phyloP scores from a whole-genome alignment of 2,888 invertebrate genomes.

The Drosophila buzzatii region DNA sequence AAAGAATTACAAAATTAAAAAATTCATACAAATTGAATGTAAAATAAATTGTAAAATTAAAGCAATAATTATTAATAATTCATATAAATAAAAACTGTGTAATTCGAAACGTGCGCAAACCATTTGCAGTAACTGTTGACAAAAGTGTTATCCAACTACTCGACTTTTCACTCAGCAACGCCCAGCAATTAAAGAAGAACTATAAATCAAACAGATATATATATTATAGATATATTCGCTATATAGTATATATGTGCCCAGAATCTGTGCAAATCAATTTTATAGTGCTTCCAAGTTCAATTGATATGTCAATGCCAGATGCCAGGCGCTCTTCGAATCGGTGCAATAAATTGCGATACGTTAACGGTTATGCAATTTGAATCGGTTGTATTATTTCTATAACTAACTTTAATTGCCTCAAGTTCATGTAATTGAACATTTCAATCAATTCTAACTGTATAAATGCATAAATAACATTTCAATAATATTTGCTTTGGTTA shows the following conservation, averaged over 20 bases:
- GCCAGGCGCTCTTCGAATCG: conserved; percentile 3
- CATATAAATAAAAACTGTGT: background rate
- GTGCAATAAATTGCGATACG: conserved; percentile 1
- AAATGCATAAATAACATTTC: background rate
- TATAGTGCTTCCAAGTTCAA: conserved; percentile 49
- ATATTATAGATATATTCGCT: background rate
- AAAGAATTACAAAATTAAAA: background rate
- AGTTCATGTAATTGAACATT: background rate
- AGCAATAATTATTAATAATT: background rate
- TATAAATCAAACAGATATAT: background rate
- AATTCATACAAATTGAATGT: background rate
- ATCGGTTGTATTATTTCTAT: conserved; percentile 3
- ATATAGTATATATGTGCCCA: background rate
- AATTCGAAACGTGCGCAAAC: conserved; percentile 1
- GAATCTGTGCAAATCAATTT: conserved; percentile 39
- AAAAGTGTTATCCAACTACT: background rate
- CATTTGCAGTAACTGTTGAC: background rate
- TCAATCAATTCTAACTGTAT: background rate
- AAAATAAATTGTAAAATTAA: background rate
- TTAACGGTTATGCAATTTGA: conserved; percentile 11
- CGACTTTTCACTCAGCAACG: conserved; percentile 13
- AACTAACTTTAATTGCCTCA: background rate
- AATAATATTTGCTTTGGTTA: background rate
- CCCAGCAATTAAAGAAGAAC: conserved; percentile 26
- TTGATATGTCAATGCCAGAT: conserved; percentile 67